Base-by-base conservation (phyloP, 2,113 vertebrate genomes). In the Thamnophis sirtalis region DNA sequence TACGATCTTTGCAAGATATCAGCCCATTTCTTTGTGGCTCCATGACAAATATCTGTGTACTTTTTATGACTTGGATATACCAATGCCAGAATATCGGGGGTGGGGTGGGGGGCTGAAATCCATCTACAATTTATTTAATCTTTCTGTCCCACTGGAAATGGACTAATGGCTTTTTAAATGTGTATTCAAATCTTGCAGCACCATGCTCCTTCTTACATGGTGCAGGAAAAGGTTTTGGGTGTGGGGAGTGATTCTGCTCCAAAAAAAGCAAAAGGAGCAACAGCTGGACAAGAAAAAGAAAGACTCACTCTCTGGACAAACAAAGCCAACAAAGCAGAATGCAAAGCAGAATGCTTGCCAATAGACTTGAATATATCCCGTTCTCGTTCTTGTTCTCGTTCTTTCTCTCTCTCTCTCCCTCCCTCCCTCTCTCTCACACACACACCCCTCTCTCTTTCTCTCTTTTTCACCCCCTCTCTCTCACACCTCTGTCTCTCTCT, bases 1-100 rank as follows among this genome's bases (percentile, higher is more conserved):
- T 86, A 86, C 13, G 56, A 89, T 60, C 89, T 92, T 89, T 89
- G 91, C 80, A 92, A 89, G 88, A 68, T 56, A 86, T 86, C 88
- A 54, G 80, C 91, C 63, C 51, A 89, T 89, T 86, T 86, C 88
- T 87, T 88, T 53, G 84, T 28, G 80, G 88, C 88, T 86, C 60
- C 60, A 28, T 50, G 63, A 56, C 55, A 63, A 55, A 89, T 53
- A 63, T 60, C 63, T 33, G 38, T 86, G 55, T 88, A 84, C 88
- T 86, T 86, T 92, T 63, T 85, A 53, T 89, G 55, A 15, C 48
- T 89, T n/a, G 8, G 53, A 89, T 58, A 43, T 63, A 84, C 53
- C 22, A 84, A 28, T 89, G 55, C 73, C 54, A 60, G 56, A 89
- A 89, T 48, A 33, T 60, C 21, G 9, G 9, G 9, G 22, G 0